Base-by-base conservation (phyloP, 1,140 invertebrate species). In the Eriocheir sinensis region DNA sequence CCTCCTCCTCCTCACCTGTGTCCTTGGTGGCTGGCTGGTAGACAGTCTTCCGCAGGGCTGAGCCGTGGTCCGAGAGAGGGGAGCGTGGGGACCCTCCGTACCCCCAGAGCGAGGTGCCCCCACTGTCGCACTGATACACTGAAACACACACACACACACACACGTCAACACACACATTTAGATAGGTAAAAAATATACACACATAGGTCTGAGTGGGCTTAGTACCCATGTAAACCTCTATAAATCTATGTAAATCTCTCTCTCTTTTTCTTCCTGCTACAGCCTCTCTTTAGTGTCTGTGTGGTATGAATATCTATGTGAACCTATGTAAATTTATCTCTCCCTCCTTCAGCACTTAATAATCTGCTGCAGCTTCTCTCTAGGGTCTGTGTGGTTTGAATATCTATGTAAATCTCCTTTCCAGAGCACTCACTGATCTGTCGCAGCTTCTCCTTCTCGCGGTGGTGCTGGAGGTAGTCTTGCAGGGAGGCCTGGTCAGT, bases 1-100 rank as follows among this genome's bases (percentile, higher is more conserved):
- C n/a, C n/a, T n/a, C n/a, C n/a, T n/a, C n/a, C n/a, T n/a, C n/a
- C 32, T 81, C 85, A 95, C 95, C 92, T 38, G 92, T 90, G 38
- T 95, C 95, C 72, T 80, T 89, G 8, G 89, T 93, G n/a, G 95
- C 95, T 17, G 40, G n/a, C 89, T 95, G 92, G 88, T 95, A 95
- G 2, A 93, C 89, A 53, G 89, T 91, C 41, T 91, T 93, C 30
- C 89, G 48, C 30, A 95, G 95, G 48, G 86, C 38, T 8, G 34
- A 34, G 9, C 89, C 41, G n/a, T 89, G 48, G 79, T 95, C 95
- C 2, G 91, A 48, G n/a, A 93, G 89, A 40, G 93, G 92, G 40
- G 89, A 93, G 44, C 85, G 91, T 0, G 94, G 86, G 9, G 91
- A 89, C 4, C 85, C 36, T 38, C 90, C 89, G 32, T 93, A 93